Evolutionary conservation across 2,888 invertebrate genomes (phyloP).

Genomic region (Cremastinae sp.): DNA sequence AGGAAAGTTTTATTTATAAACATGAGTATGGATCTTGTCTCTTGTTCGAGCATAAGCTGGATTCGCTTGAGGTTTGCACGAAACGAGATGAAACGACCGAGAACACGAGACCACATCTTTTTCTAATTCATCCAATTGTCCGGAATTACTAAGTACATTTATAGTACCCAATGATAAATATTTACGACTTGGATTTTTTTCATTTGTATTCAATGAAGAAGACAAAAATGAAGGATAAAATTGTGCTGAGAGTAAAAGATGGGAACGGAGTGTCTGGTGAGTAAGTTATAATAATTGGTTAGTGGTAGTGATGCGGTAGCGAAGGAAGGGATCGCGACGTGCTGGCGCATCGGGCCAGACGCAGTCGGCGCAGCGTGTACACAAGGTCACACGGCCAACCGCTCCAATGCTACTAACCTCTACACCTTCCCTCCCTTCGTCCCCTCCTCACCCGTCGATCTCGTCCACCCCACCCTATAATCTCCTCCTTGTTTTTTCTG

Average conservation of each 20-base stretch:
- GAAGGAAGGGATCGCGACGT: constrained; percentile 33
- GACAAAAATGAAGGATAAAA: neutral
- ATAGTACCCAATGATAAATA: too few relatives aligned
- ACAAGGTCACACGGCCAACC: constrained; percentile 78
- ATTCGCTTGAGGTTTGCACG: neutral
- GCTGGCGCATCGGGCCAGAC: constrained; percentile 65
- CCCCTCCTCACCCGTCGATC: constrained; percentile 32
- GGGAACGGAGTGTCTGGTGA: constrained; percentile 62
- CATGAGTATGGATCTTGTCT: constrained; percentile 62
- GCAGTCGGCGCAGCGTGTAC: constrained; percentile 71
- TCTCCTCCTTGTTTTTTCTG: neutral
- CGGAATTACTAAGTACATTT: too few relatives aligned
- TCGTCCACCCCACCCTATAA: neutral
- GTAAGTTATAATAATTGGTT: constrained; percentile 41
- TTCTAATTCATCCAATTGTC: too few relatives aligned
- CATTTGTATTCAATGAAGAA: too few relatives aligned
- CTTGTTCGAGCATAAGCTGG: neutral
- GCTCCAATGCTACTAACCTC: constrained; percentile 76
- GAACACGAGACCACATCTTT: too few relatives aligned
- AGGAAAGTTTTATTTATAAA: constrained; percentile 75
- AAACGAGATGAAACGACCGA: constrained; percentile 61
- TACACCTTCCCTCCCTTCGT: constrained; percentile 35
- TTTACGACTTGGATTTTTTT: too few relatives aligned
- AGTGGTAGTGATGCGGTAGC: constrained; percentile 17
- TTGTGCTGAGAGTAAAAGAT: neutral